phyloP scores from a whole-genome alignment of 2,888 invertebrate genomes.

The Mythimna lalbum region DNA sequence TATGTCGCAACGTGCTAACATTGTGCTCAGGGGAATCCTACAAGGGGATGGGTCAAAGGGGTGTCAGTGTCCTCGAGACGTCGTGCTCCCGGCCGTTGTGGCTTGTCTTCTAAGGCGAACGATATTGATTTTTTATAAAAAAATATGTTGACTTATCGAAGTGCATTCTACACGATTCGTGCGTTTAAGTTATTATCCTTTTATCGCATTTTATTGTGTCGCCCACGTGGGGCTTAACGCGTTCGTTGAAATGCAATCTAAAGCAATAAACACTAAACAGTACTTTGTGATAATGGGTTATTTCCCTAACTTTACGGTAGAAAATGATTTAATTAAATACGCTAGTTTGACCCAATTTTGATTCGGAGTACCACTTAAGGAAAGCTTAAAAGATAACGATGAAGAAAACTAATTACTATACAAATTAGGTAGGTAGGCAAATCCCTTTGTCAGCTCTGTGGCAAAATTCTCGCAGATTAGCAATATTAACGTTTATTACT shows the following conservation, averaged over 20 bases:
- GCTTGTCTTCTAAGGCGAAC: slow-evolving; percentile 74
- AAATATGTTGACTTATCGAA: slow-evolving; percentile 60
- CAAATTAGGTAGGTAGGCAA: slow-evolving; percentile 27
- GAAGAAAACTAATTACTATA: slow-evolving; percentile 32
- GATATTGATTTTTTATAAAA: slow-evolving; percentile 79
- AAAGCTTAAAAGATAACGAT: slow-evolving; percentile 30
- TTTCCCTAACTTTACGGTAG: neutral
- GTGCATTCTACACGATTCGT: slow-evolving; percentile 30
- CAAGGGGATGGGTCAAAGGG: slow-evolving; percentile 78
- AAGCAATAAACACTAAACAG: slow-evolving; percentile 4
- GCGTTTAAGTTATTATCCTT: slow-evolving; percentile 30
- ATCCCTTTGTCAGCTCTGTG: slow-evolving; percentile 47
- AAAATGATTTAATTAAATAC: slow-evolving; percentile 1
- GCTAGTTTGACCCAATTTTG: slow-evolving; percentile 15
- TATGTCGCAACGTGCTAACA: slow-evolving; percentile 85
- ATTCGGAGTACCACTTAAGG: slow-evolving; percentile 14
- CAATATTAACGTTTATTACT: slow-evolving; percentile 58
- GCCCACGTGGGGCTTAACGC: slow-evolving; percentile 25
- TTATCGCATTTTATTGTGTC: slow-evolving; percentile 40
- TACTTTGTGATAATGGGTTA: slow-evolving; percentile 3
- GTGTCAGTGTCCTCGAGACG: slow-evolving; percentile 75
- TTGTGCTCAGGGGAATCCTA: slow-evolving; percentile 78
- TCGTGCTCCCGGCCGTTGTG: slow-evolving; percentile 74
- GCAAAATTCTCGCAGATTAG: slow-evolving; percentile 44
- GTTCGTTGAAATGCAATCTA: slow-evolving; percentile 38